A percentile compares a stretch with the other conserved stretches of the same genome.
These are phyloP conservation scores for Agapornis roseicollis DNA, from an alignment of 2,113 vertebrate species.

Conservation along the genomic window DNA sequence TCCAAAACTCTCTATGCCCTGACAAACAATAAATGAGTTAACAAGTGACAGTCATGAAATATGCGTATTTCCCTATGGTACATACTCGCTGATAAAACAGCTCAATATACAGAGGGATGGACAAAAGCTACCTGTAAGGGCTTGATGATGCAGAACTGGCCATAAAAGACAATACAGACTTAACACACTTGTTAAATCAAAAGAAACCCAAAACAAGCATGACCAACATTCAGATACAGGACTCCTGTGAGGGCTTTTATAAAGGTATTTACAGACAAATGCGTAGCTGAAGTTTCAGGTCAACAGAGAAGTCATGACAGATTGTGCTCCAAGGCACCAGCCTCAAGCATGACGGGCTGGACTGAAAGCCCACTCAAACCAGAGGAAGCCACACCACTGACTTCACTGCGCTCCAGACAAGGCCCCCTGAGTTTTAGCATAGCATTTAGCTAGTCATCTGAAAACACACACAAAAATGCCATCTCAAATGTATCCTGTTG, in stretches of 20 bases:
- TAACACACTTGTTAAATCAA: neutral
- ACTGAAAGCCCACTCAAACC: neutral
- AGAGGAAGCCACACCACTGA: neutral
- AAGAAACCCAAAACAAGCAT: neutral
- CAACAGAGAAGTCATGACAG: neutral
- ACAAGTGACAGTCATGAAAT: neutral
- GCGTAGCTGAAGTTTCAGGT: neutral
- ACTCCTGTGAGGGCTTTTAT: constrained; percentile 19
- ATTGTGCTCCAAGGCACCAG: neutral
- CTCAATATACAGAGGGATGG: neutral
- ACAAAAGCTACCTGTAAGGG: neutral
- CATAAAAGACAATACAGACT: neutral
- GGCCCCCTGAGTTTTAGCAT: constrained; percentile 20
- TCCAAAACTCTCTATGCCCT: neutral
- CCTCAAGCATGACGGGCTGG: rapidly evolving
- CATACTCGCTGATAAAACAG: neutral
- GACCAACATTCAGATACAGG: neutral
- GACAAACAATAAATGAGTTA: constrained; percentile 8
- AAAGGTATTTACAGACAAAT: constrained; percentile 26
- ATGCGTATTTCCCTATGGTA: neutral
- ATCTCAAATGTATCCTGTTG: neutral
- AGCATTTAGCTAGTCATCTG: neutral
- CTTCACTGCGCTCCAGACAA: neutral
- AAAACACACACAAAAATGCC: neutral
- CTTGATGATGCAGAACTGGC: constrained; percentile 27